Base-by-base conservation (phyloP, 2,113 vertebrate species). In the Oncorhynchus nerka region DNA sequence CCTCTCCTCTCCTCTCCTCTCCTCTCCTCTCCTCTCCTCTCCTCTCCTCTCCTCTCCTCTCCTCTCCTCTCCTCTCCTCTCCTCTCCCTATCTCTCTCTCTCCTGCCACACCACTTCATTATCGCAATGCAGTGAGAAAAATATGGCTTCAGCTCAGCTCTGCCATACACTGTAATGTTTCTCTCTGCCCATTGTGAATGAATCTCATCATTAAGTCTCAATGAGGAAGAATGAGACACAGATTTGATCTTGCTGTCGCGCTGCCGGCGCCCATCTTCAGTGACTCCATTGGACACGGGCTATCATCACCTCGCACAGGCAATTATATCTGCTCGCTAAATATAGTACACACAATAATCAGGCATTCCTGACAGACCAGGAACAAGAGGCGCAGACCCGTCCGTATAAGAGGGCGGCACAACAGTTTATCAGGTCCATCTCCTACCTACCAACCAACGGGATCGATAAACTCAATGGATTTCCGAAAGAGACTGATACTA, bases 251-350 rank as follows among this genome's bases (percentile, higher is more conserved):
- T 79, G 83, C 49, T 2, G 85, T 76, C 78, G 76, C 87, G 83
- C 82, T 80, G 84, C 71, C 82, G 86, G 82, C 79, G 87, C 79
- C 81, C 67, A 3, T 84, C 85, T 87, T 77, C 78, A 75, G 80
- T 82, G 83, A 88, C 86, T 84, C 77, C 84, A 83, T 83, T 85
- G 84, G 87, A 86, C 74, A 74, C 9, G 85, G 84, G 73, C 85
- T 69, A 89, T 89, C 88, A 88, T 82, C 88, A 85, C 81, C 84
- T 87, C 75, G 64, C 80, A 80, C 70, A 78, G 76, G 81, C 84
- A 87, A 91, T 91, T 90, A 92, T 87, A 92, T 91, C 84, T 89
- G 85, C 81, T 84, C 81, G 89, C 88, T 89, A 88, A 90, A 90
- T 89, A 91, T 90, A 89, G 90, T 88, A 89, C 85, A 88, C 76